Base-by-base conservation (phyloP, 2,888 invertebrate genomes). In the Oithona nana region DNA sequence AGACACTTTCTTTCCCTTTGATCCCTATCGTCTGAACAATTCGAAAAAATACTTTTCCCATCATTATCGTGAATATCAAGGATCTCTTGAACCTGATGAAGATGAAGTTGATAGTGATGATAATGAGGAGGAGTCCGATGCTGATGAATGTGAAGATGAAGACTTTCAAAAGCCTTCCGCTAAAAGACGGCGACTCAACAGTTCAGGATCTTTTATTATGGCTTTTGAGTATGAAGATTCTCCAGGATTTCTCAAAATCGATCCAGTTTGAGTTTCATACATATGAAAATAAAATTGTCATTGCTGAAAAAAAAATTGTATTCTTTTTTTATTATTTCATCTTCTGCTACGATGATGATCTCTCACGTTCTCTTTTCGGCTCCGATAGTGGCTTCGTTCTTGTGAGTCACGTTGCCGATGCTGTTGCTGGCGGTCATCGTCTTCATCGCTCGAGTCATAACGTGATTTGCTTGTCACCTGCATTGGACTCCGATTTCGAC, bases 1-100 rank as follows among this genome's bases (percentile, higher is more conserved):
- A 11, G 66, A 67, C 63, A 77, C 80, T 1, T 89, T 85, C 76
- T 94, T 89, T 71, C 94, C 94, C 0, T 94, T 92, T 71, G 92
- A 92, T 74, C 89, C 89, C 0, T 93, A 86, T 71, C 73, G 83
- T 20, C 75, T 94, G 55, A 79, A 81, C 49, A 26, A 50, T 2
- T 49, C 59, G 22, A 28, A 24, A 2, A 24, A 13, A 13, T 74
- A 72, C 68, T 74, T 79, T 66, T 63, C 66, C 39, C 71, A 75
- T 16, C 69, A 76, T 58, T 78, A 80, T 69, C 70, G 77, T 55
- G 73, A 77, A 62, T 79, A 78, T 69, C 73, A 76, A 67, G 73
- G 75, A n/a, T 69, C 69, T 59, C 66, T 71, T 4, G 75, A 72
- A 20, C 71, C 73, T 11, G 73, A 68, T 49, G 66, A 66, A 65